Evolutionary conservation across 2,113 vertebrate species (phyloP), one percentile per base, ranked within the genome.

Genomic region (Macquaria ambigua): DNA sequence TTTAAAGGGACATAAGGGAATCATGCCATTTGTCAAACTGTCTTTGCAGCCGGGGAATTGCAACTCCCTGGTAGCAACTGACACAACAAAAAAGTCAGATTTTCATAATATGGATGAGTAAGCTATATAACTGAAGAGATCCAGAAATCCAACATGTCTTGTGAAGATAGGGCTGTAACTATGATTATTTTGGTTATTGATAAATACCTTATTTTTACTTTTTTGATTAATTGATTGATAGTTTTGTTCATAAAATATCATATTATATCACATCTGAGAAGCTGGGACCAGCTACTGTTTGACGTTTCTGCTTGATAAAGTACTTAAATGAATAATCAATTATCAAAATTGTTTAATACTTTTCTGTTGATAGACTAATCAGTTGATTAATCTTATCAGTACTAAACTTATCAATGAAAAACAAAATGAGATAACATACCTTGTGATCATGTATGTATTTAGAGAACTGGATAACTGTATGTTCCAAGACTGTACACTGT

Each of bases 21-120:
- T 73, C 23, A 1, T 63, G 52, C 59, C 53, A 68, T 77, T 84
- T 78, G 39, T 80, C 25, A 78, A 84, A 67, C 74, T n/a, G 55
- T 6, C 34, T 79, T 41, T 50, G 21, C 23, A 52, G 58, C 23
- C 31, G 5, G 4, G 58, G 56, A 74, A 77, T n/a, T 73, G 23
- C 46, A 74, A 12, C 28, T 52, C 28, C 14, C 3, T 48, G 37
- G 41, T 23, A 18, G 28, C 34, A 58, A 64, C 41, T 59, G 23
- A 28, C 16, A 63, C 31, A 28, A 62, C 31, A 62, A 59, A 70
- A 39, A 34, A 63, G 23, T 28, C 3, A 41, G 1, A 28, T 58
- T 25, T 69, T 69, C 25, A 63, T 39, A 39, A 7, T 25, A 67
- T 6, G 2, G 25, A 41, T 69, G 46, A 71, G 20, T 46, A 68